Conservation (phyloP, 1,140 invertebrate species). For the Steinernema khuongi region DNA sequence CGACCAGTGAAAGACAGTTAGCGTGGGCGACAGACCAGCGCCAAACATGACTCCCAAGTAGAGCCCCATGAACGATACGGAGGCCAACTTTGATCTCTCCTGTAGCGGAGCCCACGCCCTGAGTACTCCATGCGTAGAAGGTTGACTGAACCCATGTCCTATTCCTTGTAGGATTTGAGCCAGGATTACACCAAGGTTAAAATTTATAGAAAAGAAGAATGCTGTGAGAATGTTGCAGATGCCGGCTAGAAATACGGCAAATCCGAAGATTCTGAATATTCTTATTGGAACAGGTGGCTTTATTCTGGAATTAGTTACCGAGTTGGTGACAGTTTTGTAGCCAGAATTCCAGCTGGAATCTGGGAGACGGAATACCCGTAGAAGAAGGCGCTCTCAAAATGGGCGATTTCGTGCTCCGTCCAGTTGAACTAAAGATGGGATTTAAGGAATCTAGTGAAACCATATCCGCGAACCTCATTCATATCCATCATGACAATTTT, state of each 20-base stretch:
- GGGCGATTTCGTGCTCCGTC: conserved; percentile 70
- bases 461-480: conserved; percentile 29
- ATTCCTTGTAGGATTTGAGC: conserved; percentile 86
- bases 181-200: conserved; percentile 65
- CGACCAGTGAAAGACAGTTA: conserved; percentile 71
- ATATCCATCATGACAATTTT: conserved; percentile 33
- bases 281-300: background rate
- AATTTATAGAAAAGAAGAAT: conserved; percentile 69
- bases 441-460: conserved; percentile 15
- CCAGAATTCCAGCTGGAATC: conserved; percentile 91
- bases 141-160: conserved; percentile 88
- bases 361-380: conserved; percentile 95
- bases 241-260: conserved; percentile 83
- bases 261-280: background rate
- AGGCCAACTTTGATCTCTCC: conserved; percentile 86
- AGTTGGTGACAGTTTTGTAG: conserved; percentile 89
- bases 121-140: conserved; percentile 97
- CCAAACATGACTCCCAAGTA: conserved; percentile 87
- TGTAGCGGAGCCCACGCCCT: conserved; percentile 93
- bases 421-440: conserved; percentile 71
- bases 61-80: conserved; percentile 76
- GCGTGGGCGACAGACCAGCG: conserved; percentile 70
- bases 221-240: conserved; percentile 36
- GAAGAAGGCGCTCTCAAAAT: conserved; percentile 93
- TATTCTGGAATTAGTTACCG: conserved; percentile 59